phyloP scores from a whole-genome alignment of 2,888 invertebrate genomes.

The Rutpela maculata region DNA sequence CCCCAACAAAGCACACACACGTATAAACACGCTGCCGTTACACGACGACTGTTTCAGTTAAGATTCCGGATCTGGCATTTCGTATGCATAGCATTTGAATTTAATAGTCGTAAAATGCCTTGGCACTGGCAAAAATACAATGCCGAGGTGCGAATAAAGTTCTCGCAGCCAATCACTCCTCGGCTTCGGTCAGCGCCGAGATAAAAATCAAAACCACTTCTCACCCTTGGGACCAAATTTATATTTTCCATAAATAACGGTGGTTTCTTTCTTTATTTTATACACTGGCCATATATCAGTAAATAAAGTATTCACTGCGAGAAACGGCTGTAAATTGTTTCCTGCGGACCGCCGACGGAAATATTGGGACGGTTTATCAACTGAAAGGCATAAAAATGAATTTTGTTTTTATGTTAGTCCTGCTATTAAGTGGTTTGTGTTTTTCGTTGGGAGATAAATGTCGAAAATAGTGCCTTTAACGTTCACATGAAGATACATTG shows the following conservation, averaged over 20 bases:
- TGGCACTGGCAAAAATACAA: neutral
- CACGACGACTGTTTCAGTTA: neutral
- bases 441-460: neutral
- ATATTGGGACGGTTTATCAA: conserved; percentile 40
- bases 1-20: neutral
- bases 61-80: neutral
- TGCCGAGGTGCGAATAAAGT: conserved; percentile 26
- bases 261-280: conserved; percentile 24
- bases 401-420: conserved; percentile 7
- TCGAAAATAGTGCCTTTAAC: neutral
- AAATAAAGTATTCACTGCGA: conserved; percentile 42
- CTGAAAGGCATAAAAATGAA: conserved; percentile 31
- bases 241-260: conserved; percentile 28
- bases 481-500: no score
- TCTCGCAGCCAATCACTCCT: conserved; percentile 1
- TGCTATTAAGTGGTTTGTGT: no score
- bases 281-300: conserved; percentile 16
- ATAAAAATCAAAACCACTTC: conserved; percentile 20
- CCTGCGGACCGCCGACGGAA: conserved; percentile 35
- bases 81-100: conserved; percentile 28
- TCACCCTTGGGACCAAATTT: conserved; percentile 12
- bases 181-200: neutral
- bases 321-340: conserved; percentile 42
- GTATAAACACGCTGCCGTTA: neutral
- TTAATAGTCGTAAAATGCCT: conserved; percentile 26